These are phyloP conservation scores for Poeciliopsis retropinna DNA, from an alignment of 2,113 vertebrate species.

Conservation along the genomic window DNA sequence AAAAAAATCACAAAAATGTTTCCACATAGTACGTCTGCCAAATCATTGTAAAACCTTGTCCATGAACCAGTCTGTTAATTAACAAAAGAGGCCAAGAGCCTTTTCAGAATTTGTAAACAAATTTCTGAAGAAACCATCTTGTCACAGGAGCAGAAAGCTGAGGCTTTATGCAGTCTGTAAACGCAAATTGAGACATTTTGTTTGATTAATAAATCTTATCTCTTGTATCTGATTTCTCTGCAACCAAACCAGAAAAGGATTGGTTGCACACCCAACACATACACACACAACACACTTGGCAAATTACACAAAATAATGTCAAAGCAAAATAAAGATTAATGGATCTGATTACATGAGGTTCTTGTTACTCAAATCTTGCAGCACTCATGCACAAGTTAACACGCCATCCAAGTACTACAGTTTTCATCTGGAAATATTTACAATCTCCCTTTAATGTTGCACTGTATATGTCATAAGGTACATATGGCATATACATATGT, in stretches of 20 bases:
- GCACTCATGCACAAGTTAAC: background rate
- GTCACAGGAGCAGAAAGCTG: background rate
- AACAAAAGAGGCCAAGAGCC: background rate
- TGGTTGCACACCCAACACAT: no score
- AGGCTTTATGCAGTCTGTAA: background rate
- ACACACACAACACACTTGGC: background rate
- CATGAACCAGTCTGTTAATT: background rate
- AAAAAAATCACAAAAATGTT: background rate
- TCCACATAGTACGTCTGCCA: background rate
- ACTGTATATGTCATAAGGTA: conserved; percentile 1
- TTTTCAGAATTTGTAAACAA: background rate
- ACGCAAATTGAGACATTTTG: background rate
- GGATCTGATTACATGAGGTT: background rate
- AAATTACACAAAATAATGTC: conserved; percentile 1
- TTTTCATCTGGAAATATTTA: conserved; percentile 16
- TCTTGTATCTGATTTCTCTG: background rate
- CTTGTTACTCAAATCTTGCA: background rate
- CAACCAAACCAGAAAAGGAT: background rate
- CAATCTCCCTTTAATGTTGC: conserved; percentile 9
- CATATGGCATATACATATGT: no score
- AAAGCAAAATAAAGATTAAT: background rate
- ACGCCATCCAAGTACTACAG: background rate
- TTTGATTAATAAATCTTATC: background rate
- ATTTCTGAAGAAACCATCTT: no score
- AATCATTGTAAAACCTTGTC: background rate